Percentiles rank a stretch among this genome's conserved stretches.
These are phyloP conservation scores for Hipparchia sbordonii DNA, from an alignment of 2,888 invertebrate species.

Conservation along the genomic window DNA sequence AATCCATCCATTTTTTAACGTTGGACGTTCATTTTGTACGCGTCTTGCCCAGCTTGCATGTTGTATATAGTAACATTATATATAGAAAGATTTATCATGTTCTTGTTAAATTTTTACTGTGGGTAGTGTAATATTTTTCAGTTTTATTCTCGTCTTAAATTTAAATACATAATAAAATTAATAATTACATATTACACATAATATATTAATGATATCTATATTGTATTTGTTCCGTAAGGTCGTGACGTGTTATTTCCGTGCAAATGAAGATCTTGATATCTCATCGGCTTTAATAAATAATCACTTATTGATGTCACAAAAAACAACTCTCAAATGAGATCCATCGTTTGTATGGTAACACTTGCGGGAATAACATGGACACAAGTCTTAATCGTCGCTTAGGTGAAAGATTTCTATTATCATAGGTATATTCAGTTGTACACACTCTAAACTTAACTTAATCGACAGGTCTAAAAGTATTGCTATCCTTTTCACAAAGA, in stretches of 20 bases:
- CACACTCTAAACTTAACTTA: not conserved
- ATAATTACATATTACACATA: conserved; percentile 31
- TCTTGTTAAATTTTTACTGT: conserved; percentile 77
- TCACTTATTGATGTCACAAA: conserved; percentile 65
- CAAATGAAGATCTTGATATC: conserved; percentile 53
- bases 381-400: conserved; percentile 26
- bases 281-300: conserved; percentile 42
- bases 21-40: conserved; percentile 72
- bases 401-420: not conserved
- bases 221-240: conserved; percentile 52
- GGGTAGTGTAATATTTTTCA: conserved; percentile 68
- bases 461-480: too few species aligned
- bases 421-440: not conserved
- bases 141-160: conserved; percentile 46
- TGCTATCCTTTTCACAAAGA: too few species aligned
- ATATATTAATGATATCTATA: conserved; percentile 47
- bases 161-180: conserved; percentile 34
- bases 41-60: conserved; percentile 78
- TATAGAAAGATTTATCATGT: conserved; percentile 59
- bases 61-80: conserved; percentile 73
- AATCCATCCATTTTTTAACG: conserved; percentile 75
- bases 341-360: conserved; percentile 50
- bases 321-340: conserved; percentile 51
- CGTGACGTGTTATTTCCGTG: conserved; percentile 54
- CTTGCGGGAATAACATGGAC: conserved; percentile 48